phyloP scores from a whole-genome alignment of 2,797 vertebrate species.

The Eulemur rubriventer region DNA sequence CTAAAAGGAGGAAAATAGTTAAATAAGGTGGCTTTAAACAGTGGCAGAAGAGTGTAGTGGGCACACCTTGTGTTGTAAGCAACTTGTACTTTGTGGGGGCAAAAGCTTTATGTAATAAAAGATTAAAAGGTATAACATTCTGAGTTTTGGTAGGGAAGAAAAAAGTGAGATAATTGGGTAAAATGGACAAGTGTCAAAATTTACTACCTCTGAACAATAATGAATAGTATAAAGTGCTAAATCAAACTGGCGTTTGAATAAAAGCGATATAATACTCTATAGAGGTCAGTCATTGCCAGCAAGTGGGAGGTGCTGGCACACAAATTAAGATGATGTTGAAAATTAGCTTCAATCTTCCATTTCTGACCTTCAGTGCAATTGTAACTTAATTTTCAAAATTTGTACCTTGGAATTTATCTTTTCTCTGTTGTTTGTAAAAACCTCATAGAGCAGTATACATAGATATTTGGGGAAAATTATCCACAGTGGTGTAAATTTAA shows the following conservation, averaged over 20 bases:
- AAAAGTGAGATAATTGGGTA: constrained; percentile 44
- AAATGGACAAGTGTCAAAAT: constrained; percentile 67
- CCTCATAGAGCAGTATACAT: neutral
- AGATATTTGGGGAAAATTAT: constrained; percentile 29
- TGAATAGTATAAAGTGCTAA: constrained; percentile 46
- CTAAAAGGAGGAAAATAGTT: neutral
- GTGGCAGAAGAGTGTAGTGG: neutral
- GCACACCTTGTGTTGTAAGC: neutral
- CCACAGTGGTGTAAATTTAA: constrained; percentile 33
- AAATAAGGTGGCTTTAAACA: constrained; percentile 6
- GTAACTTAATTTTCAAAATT: neutral
- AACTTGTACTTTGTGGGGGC: neutral
- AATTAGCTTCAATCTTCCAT: constrained; percentile 35
- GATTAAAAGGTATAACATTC: neutral
- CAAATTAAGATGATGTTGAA: constrained; percentile 33
- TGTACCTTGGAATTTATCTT: neutral
- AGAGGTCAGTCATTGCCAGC: constrained; percentile 42
- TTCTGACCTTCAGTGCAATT: constrained; percentile 41
- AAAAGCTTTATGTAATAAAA: neutral
- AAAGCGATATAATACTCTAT: constrained; percentile 39
- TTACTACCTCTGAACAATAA: constrained; percentile 35
- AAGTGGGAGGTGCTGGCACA: constrained; percentile 38
- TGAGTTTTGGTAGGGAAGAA: neutral
- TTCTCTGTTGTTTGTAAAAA: constrained; percentile 12
- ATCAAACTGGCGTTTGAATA: constrained; percentile 52